Conservation (phyloP, 2,113 vertebrate species). For the Myrmophylax atrothorax region DNA sequence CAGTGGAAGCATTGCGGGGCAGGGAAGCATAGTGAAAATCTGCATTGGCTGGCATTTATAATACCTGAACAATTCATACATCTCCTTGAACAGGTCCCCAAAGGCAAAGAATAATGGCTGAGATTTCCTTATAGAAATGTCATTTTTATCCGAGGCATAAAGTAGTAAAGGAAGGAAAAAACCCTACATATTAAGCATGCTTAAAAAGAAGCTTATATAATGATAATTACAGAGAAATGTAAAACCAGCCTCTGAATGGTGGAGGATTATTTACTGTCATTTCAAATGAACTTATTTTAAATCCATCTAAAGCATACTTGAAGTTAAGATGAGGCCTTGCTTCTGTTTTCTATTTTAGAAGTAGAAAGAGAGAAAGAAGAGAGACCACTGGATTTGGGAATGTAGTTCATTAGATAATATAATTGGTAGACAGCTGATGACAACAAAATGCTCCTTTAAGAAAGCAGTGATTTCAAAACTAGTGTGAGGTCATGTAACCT, state of each 20-base stretch:
- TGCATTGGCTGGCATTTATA: slow-evolving; percentile 28
- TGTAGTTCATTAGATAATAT: neutral
- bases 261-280: slow-evolving; percentile 35
- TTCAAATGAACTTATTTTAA: slow-evolving; percentile 50
- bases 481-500: slow-evolving; percentile 37
- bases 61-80: slow-evolving; percentile 48
- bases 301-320: neutral
- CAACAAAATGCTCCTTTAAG: slow-evolving; percentile 44
- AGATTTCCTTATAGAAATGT: slow-evolving; percentile 55
- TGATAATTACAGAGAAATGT: slow-evolving; percentile 56
- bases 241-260: slow-evolving; percentile 24
- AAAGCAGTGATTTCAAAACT: slow-evolving; percentile 61
- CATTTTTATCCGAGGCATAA: slow-evolving; percentile 50
- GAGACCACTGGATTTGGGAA: neutral
- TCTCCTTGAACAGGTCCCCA: slow-evolving; percentile 54
- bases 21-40: slow-evolving; percentile 27
- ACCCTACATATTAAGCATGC: neutral
- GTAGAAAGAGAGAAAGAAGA: neutral
- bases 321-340: neutral
- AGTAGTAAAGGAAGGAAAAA: slow-evolving; percentile 41
- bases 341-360: neutral
- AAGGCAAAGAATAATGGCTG: slow-evolving; percentile 55
- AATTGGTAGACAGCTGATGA: slow-evolving; percentile 20
- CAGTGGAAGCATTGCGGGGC: slow-evolving; percentile 5
- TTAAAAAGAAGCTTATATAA: slow-evolving; percentile 42